Percentiles rank a stretch among this genome's conserved stretches.
Conservation (phyloP, 2,797 vertebrate genomes). For the Falco naumanni region DNA sequence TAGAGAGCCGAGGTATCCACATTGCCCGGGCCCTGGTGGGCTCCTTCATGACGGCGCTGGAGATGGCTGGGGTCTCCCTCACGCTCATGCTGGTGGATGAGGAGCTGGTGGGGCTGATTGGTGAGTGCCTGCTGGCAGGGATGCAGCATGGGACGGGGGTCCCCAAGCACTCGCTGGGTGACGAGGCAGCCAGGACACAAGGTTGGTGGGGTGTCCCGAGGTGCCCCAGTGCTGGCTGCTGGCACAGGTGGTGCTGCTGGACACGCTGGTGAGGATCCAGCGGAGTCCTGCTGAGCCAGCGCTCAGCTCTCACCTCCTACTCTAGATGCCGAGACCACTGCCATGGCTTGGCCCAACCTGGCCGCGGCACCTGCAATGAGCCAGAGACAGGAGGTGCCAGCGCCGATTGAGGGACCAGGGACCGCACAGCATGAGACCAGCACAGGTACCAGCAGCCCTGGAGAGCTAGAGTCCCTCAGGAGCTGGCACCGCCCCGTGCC, state of each 20-base stretch:
- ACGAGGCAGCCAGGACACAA: fast-evolving
- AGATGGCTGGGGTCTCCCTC: slow-evolving; percentile 93
- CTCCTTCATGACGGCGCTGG: slow-evolving; percentile 92
- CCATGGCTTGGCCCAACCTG: slow-evolving; percentile 88
- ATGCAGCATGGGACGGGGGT: fast-evolving
- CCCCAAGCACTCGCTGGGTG: neutral
- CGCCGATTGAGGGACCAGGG: neutral
- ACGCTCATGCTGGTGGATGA: slow-evolving; percentile 83
- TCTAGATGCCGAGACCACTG: slow-evolving; percentile 85
- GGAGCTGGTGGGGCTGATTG: slow-evolving; percentile 84
- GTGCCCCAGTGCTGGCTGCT: no score
- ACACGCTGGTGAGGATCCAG: neutral
- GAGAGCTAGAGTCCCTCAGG: fast-evolving
- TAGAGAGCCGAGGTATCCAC: slow-evolving; percentile 81
- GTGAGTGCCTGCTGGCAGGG: slow-evolving; percentile 53
- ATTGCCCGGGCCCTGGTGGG: slow-evolving; percentile 87
- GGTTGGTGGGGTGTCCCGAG: neutral
- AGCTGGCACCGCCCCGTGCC: fast-evolving
- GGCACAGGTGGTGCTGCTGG: neutral
- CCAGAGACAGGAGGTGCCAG: slow-evolving; percentile 59
- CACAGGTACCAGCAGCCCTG: slow-evolving; percentile 52
- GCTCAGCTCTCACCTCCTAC: neutral
- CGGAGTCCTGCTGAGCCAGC: neutral
- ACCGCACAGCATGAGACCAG: neutral
- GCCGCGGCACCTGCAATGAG: slow-evolving; percentile 68